A percentile compares a stretch with the other conserved stretches of the same genome.
Conservation (phyloP, 1,140 invertebrate genomes). For the Caenorhabditis brenneri region DNA sequence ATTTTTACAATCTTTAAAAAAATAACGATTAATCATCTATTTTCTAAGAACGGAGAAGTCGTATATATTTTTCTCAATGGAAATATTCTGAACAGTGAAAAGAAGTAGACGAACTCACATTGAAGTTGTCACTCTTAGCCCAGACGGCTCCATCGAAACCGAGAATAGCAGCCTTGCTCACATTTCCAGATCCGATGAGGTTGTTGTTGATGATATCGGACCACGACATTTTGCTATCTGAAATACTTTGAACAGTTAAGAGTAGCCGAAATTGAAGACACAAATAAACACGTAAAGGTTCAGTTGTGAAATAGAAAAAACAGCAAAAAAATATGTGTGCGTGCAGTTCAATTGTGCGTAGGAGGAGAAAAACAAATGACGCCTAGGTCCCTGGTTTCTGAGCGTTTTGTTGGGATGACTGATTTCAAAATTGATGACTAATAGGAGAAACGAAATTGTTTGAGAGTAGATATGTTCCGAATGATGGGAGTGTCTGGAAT, state of each 20-base stretch:
- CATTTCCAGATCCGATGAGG: slow-evolving; percentile 67
- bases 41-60: too few species aligned
- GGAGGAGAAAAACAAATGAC: slow-evolving; percentile 21
- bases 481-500: too few species aligned
- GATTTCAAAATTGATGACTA: slow-evolving; percentile 14
- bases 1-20: too few species aligned
- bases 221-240: slow-evolving; percentile 65
- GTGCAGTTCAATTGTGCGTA: slow-evolving; percentile 3
- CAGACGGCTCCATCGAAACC: slow-evolving; percentile 68
- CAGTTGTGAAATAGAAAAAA: too few species aligned
- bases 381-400: background rate
- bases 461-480: too few species aligned
- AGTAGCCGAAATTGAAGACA: background rate
- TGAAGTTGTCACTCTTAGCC: slow-evolving; percentile 70
- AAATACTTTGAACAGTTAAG: background rate
- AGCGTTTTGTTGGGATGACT: background rate
- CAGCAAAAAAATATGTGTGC: too few species aligned
- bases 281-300: background rate
- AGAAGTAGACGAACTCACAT: slow-evolving; percentile 49
- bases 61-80: too few species aligned
- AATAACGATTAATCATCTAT: too few species aligned
- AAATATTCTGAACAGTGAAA: background rate
- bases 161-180: slow-evolving; percentile 69
- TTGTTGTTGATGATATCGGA: slow-evolving; percentile 70
- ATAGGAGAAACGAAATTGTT: background rate